Base-by-base conservation (phyloP, 2,113 vertebrate genomes). In the Phrynosoma blainvillii region DNA sequence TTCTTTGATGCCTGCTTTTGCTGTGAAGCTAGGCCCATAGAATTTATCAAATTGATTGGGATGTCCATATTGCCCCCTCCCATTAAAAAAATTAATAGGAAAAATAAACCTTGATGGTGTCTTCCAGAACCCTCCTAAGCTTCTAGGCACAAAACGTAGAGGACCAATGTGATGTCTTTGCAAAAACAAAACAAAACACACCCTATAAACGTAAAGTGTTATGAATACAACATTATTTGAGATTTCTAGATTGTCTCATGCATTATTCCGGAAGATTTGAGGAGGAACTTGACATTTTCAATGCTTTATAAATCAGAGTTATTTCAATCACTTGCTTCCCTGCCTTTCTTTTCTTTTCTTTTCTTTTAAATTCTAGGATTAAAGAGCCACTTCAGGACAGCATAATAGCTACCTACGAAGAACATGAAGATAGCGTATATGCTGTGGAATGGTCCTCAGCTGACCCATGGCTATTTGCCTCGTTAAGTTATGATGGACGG, bases 341-440 rank as follows among this genome's bases (percentile, higher is more conserved):
- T 47, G 21, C 21, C 36, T 83, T 70, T 47, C 27, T 23, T 47
- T 10, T 79, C 87, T 68, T 27, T 85, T n/a, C 54, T 80, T 77
- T 82, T 13, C 42, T 73, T 25, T 65, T 82, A 71, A 36, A 65
- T 92, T 95, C 85, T 93, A 99, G 98, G 96, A 93, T 92, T 86
- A 98, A 98, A 95, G 99, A 99, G 93, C 98, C 98, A 1, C 97
- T 98, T 16, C 98, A 98, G 93, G 99, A 99, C 97, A 99, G 98
- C 75, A 97, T 99, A 94, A 98, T 99, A 84, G 98, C 98, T 82
- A 99, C 98, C 80, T 99, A 99, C 1, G 99, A 99, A 97, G 99
- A 99, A 89, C 99, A 99, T 0, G 99, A 99, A 96, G 99, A 99
- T 96, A 99, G 99, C 0, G 99, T 99, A 65, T 99, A 99, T 21